Conservation (phyloP, 2,888 invertebrate species). For the Gryllus longicercus region DNA sequence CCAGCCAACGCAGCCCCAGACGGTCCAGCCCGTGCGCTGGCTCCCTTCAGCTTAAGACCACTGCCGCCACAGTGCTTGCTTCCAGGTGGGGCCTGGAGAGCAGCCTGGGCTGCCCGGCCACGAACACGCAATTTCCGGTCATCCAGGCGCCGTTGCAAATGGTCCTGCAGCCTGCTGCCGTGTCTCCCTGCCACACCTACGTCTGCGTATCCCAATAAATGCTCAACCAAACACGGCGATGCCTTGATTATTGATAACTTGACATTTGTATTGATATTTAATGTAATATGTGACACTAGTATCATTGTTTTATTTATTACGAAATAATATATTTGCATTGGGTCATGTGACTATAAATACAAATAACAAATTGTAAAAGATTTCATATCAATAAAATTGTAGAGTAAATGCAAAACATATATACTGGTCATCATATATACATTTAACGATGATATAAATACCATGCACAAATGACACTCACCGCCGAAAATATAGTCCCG, state of each 20-base stretch:
- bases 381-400: too few relatives aligned
- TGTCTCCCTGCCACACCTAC: constrained; percentile 47
- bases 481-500: constrained; percentile 54
- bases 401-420: too few relatives aligned
- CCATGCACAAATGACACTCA: constrained; percentile 29
- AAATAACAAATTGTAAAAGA: too few relatives aligned
- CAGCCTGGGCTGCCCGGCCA: constrained; percentile 19
- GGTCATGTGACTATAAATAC: too few relatives aligned
- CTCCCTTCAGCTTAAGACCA: constrained; percentile 32
- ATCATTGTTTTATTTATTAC: too few relatives aligned
- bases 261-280: too few relatives aligned
- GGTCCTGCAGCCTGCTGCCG: constrained; percentile 57
- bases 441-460: too few relatives aligned
- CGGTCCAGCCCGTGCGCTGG: not conserved
- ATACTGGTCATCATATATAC: too few relatives aligned
- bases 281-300: too few relatives aligned
- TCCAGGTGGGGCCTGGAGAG: constrained; percentile 23
- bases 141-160: constrained; percentile 56
- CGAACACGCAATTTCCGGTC: constrained; percentile 45
- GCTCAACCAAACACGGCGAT: not conserved
- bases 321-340: too few relatives aligned
- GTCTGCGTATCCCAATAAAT: not conserved
- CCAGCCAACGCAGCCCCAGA: not conserved
- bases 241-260: too few relatives aligned
- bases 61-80: constrained; percentile 11